phyloP scores from a whole-genome alignment of 2,113 vertebrate genomes.

The Microcebus tavaratra region DNA sequence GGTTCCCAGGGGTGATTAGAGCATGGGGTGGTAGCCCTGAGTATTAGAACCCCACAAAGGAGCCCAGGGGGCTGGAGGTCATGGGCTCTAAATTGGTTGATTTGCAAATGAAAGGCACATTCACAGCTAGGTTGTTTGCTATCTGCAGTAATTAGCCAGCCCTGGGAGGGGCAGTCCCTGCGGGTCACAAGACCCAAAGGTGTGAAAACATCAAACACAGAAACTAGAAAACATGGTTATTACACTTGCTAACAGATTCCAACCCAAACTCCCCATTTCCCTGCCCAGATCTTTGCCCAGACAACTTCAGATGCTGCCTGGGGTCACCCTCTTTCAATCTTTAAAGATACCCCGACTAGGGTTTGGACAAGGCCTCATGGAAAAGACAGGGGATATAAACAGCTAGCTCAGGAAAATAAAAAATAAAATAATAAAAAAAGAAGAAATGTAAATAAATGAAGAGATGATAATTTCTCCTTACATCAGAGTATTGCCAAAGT shows the following conservation, averaged over 20 bases:
- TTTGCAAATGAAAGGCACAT: neutral
- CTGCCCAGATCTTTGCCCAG: neutral
- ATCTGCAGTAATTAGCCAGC: neutral
- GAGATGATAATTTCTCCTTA: neutral
- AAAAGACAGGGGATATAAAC: neutral
- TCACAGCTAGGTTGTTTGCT: neutral
- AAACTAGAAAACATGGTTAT: neutral
- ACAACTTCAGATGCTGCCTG: neutral
- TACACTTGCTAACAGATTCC: neutral
- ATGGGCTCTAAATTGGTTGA: neutral
- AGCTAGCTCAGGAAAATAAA: neutral
- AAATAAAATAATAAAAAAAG: neutral
- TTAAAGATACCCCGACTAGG: neutral
- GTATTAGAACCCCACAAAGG: neutral
- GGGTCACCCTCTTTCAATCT: neutral
- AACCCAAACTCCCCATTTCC: neutral
- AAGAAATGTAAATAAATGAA: neutral
- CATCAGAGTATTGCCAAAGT: neutral
- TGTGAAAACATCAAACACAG: neutral
- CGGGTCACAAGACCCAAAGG: neutral
- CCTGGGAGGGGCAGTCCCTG: neutral
- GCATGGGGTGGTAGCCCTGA: neutral
- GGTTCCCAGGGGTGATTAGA: neutral
- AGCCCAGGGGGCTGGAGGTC: rapidly evolving
- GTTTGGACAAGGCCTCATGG: neutral